Base-by-base conservation (phyloP, 2,113 vertebrate species). In the Otus sunia region DNA sequence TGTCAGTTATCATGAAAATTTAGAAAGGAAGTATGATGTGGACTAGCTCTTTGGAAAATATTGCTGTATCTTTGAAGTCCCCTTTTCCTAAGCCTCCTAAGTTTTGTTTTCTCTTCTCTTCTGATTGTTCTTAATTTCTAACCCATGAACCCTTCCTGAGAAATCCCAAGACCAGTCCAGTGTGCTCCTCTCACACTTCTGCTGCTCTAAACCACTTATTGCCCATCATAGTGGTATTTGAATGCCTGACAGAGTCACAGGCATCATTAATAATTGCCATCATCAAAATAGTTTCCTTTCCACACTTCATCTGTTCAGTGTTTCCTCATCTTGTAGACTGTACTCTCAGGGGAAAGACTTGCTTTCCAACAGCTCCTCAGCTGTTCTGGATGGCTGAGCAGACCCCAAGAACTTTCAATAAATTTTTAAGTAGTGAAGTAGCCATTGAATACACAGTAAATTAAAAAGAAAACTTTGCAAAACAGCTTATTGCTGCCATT, bases 281-380 rank as follows among this genome's bases (percentile, higher is more conserved):
- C 34, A 96, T 97, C 87, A 96, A 94, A 96, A 94, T 64, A 87
- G 39, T 88, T 88, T 88, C 66, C 56, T 92, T 91, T 96, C 93
- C 59, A 91, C 86, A 87, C 49, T 84, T 85, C 2, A 0, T 62
- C 77, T 83, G 36, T 76, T 94, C 59, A 79, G 7, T 88, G 41
- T 91, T 94, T 75, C 66, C 64, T 86, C 62, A 36, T 90, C 71
- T 84, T 78, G 32, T 86, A 78, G 53, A 78, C 26, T 3, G 2
- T n/a, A 27, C 37, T n/a, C 45, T 78, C 52, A 56, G 63, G 81
- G 86, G 55, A 80, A 91, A 67, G 21, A 52, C 43, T 80, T 62
- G 22, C 18, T 90, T 96, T 82, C 76, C 78, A 75, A 20, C 60
- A 71, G 55, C 49, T 95, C 32, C 39, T 89, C 55, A 59, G 53